Conservation (phyloP, 2,888 invertebrate genomes). For the Hyposoter didymator region DNA sequence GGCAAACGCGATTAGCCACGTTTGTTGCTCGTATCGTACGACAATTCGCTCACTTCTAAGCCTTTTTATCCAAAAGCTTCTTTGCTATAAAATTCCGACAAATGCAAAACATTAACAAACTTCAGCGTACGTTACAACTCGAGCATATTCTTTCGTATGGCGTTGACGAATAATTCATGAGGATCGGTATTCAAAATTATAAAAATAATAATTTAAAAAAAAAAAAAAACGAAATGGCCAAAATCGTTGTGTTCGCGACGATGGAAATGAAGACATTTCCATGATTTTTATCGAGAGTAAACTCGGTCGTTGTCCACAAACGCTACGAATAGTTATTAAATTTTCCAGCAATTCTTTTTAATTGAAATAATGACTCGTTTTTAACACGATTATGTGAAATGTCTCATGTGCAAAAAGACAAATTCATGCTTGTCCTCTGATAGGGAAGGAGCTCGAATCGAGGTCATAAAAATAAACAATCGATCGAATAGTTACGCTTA, state of each 20-base stretch:
- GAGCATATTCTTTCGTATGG: neutral
- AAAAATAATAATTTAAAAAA: too few relatives aligned
- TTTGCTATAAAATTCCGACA: constrained; percentile 71
- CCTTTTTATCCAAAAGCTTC: constrained; percentile 72
- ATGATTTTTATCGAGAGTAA: neutral
- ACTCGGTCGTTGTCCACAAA: neutral
- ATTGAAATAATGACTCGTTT: too few relatives aligned
- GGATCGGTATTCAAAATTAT: neutral
- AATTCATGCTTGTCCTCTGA: neutral
- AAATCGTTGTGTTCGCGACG: too few relatives aligned
- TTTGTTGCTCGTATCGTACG: neutral
- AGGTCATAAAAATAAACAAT: neutral
- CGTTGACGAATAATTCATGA: neutral
- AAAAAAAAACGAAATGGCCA: too few relatives aligned
- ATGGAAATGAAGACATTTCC: neutral
- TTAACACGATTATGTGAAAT: neutral
- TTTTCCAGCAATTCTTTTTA: too few relatives aligned
- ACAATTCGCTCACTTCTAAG: constrained; percentile 51
- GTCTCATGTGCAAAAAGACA: neutral
- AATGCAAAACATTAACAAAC: neutral
- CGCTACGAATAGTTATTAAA: too few relatives aligned
- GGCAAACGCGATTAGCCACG: constrained; percentile 24
- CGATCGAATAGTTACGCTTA: neutral
- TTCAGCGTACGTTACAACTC: neutral
- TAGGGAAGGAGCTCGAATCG: neutral